Conservation (phyloP, 30 jellyfish, hydroid and myxozoan species). For the Hydractinia symbiolongicarpus region DNA sequence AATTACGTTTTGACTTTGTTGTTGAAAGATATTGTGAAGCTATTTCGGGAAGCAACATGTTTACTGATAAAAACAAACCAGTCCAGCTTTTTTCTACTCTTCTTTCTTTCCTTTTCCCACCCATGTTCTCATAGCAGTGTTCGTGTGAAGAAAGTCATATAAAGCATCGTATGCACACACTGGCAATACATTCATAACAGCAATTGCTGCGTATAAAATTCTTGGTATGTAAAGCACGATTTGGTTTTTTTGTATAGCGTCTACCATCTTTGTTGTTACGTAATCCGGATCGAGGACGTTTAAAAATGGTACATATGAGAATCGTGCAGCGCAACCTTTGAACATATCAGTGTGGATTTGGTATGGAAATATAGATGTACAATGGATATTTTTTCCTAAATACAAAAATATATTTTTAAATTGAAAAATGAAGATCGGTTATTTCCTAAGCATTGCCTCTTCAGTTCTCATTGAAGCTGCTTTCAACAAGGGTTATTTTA, state of each 20-base stretch:
- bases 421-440: no score
- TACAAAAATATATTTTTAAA: background rate
- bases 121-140: slow-evolving; percentile 55
- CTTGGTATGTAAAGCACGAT: slow-evolving; percentile 62
- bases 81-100: background rate
- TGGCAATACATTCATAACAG: slow-evolving; percentile 54
- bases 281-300: slow-evolving; percentile 65
- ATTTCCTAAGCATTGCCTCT: no score
- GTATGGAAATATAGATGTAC: slow-evolving; percentile 79
- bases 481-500: no score
- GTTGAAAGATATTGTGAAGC: no score
- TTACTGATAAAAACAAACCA: no score
- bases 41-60: no score
- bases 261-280: slow-evolving; percentile 70
- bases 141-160: slow-evolving; percentile 46
- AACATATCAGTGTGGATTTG: slow-evolving; percentile 64
- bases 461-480: no score
- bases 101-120: slow-evolving; percentile 39
- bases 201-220: slow-evolving; percentile 31
- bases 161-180: slow-evolving; percentile 54
- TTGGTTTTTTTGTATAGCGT: slow-evolving; percentile 67
- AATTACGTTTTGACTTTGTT: no score
- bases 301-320: slow-evolving; percentile 49
- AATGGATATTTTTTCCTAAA: slow-evolving; percentile 27
- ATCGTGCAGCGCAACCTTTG: slow-evolving; percentile 58